Conservation (phyloP, 2,113 vertebrate genomes). For the Rana temporaria region DNA sequence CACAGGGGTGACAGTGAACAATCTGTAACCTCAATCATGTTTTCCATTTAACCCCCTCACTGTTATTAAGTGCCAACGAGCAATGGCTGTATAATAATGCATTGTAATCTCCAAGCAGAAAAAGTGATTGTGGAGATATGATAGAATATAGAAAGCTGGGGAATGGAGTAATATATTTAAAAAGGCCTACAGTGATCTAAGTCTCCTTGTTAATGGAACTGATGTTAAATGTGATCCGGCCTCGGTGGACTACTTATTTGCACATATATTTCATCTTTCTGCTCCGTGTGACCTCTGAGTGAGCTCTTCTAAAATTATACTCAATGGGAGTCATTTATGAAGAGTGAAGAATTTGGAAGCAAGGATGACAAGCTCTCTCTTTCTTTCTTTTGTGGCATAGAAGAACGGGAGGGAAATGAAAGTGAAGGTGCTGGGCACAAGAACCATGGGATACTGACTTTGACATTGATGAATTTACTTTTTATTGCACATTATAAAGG, state of each 20-base stretch:
- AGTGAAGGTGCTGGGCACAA: no score
- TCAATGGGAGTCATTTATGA: not conserved
- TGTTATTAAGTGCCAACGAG: constrained; percentile 1
- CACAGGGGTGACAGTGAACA: not conserved
- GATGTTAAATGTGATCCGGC: constrained; percentile 1
- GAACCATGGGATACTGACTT: no score
- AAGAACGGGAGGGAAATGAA: no score
- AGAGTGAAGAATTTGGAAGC: no score
- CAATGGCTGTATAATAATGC: not conserved
- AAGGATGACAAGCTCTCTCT: no score
- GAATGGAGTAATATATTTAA: constrained; percentile 10
- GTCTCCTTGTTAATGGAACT: not conserved
- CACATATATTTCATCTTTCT: constrained; percentile 7
- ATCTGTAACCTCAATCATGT: constrained; percentile 27
- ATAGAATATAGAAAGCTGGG: constrained; percentile 1
- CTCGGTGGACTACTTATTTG: not conserved
- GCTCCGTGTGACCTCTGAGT: not conserved
- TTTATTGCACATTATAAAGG: no score
- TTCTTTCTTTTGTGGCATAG: no score
- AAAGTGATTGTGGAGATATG: not conserved
- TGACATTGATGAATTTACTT: no score
- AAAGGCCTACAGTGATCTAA: not conserved
- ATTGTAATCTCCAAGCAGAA: not conserved
- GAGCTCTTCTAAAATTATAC: not conserved
- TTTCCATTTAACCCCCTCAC: not conserved